Evolutionary conservation across 2,797 vertebrate species (phyloP).

Genomic region (Amblyraja radiata): DNA sequence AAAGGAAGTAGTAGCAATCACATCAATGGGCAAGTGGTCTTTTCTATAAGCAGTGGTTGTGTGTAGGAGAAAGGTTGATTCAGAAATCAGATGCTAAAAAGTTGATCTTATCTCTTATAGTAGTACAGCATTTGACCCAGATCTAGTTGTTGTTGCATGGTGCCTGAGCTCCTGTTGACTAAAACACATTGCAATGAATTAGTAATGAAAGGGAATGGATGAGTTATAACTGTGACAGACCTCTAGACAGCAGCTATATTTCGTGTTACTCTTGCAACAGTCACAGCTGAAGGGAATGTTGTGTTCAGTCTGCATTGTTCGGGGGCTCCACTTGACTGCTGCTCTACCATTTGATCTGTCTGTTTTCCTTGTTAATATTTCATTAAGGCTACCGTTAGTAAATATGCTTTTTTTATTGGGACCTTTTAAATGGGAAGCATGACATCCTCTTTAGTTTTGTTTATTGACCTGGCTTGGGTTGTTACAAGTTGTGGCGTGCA

Average conservation of each 20-base stretch:
- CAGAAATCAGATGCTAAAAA: background rate
- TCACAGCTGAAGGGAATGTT: background rate
- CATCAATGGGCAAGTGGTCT: background rate
- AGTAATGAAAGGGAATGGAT: slow-evolving; percentile 1
- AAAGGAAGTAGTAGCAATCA: background rate
- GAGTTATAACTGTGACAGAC: slow-evolving; percentile 6
- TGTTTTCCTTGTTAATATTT: slow-evolving; percentile 21
- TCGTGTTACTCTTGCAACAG: background rate
- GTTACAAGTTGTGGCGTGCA: background rate
- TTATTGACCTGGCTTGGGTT: background rate
- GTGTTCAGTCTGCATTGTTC: background rate
- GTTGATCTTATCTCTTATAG: background rate
- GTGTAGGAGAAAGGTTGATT: background rate
- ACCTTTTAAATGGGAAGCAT: background rate
- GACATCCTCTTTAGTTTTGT: background rate
- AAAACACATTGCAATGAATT: background rate
- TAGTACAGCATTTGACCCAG: background rate
- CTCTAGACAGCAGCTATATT: background rate
- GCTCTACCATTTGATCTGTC: background rate
- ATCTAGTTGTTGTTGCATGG: background rate
- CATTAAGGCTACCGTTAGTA: background rate
- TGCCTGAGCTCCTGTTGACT: background rate
- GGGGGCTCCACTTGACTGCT: background rate
- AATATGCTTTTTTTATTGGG: background rate
- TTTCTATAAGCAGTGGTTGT: background rate